Base-by-base conservation (phyloP, 2,797 vertebrate genomes). In the Cichlasoma orientale region DNA sequence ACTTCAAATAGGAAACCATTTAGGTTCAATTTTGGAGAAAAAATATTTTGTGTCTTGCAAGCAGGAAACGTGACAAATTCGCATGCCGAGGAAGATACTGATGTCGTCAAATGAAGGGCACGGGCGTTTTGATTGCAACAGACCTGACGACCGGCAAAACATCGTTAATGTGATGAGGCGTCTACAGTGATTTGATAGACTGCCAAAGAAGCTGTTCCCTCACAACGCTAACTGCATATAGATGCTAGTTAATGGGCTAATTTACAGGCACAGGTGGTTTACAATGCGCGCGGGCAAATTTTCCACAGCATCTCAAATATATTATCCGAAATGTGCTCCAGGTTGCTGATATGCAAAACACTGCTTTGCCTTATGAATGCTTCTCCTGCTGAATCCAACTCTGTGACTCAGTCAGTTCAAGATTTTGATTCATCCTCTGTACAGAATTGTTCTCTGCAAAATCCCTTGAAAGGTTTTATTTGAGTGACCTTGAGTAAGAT, bases 211-310 rank as follows among this genome's bases (percentile, higher is more conserved):
- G 81, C 82, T 58, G 83, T 78, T 87, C 82, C 75, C 69, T 56
- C 82, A 3, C 25, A 82, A 90, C 81, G 27, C 82, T 82, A 86
- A 90, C 91, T 83, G 93, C 90, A 92, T 93, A 89, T 84, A 89
- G 88, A 94, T 92, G 92, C 89, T 57, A 66, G 83, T 80, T 93
- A 94, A 94, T 93, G 88, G 89, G 90, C 92, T 94, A 89, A 94
- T 94, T 95, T 92, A 91, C 92, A 93, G 89, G 92, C 90, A 55
- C 90, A 86, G 82, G 88, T 91, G 92, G 87, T 90, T 91, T 86
- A 89, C 86, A 83, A 79, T 80, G 87, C 36, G 21, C 88, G 70
- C 79, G 44, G 85, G 82, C 73, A 85, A 83, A 88, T 78, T 79
- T 78, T 82, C 70, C 56, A 0, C 86, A 25, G 88, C 92, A 87